phyloP scores from a whole-genome alignment of 2,113 vertebrate genomes.

The Myiagra hebetior region DNA sequence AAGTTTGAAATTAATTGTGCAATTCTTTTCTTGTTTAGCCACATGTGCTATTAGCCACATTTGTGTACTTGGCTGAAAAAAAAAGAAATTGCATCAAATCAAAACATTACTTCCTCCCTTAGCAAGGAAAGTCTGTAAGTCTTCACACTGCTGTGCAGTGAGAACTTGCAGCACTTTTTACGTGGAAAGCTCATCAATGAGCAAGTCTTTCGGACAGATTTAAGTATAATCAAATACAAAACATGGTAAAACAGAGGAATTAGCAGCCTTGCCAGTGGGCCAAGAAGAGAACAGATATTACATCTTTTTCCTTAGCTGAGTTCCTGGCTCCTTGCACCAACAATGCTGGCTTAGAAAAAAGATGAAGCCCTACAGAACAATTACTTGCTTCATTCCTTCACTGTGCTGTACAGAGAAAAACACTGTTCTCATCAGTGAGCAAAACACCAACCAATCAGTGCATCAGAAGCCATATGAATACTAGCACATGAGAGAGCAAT shows the following conservation, averaged over 20 bases:
- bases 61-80: not conserved
- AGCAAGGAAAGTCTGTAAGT: not conserved
- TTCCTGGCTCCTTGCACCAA: not conserved
- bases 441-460: not conserved
- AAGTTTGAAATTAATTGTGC: not conserved
- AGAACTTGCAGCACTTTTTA: not conserved
- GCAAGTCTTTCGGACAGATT: not conserved
- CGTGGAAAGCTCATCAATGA: not conserved
- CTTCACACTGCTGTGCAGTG: not conserved
- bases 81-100: not conserved
- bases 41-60: not conserved
- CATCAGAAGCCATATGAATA: not conserved
- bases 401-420: not conserved
- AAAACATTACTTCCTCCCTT: not conserved
- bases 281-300: not conserved
- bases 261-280: not conserved
- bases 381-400: not conserved
- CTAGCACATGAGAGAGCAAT: not conserved
- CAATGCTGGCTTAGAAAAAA: not conserved
- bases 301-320: not conserved
- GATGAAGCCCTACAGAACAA: not conserved
- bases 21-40: not conserved
- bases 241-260: not conserved
- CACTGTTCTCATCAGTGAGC: not conserved
- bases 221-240: not conserved